phyloP scores from a whole-genome alignment of 2,113 vertebrate species.

The Syrmaticus mikado region DNA sequence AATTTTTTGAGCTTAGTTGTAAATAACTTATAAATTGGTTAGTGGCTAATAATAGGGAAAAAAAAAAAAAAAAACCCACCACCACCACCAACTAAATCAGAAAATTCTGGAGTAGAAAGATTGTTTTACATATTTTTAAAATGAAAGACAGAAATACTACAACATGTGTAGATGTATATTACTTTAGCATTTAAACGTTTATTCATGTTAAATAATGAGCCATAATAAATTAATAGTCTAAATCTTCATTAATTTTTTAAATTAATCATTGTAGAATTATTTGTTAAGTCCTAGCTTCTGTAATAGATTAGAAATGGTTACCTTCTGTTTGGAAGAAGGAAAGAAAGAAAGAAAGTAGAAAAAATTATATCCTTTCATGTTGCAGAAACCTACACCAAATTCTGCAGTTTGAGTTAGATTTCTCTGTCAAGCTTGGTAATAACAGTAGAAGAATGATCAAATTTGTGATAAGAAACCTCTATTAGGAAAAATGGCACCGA shows the following conservation, averaged over 20 bases:
- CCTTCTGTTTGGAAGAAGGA: neutral
- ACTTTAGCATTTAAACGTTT: neutral
- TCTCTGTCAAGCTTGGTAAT: neutral
- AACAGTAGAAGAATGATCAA: neutral
- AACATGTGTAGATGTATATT: neutral
- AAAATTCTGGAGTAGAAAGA: neutral
- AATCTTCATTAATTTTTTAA: neutral
- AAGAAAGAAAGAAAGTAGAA: neutral
- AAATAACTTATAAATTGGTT: neutral
- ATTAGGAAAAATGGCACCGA: neutral
- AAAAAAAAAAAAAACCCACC: neutral
- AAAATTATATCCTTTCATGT: neutral
- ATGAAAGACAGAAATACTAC: neutral
- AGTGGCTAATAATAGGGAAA: neutral
- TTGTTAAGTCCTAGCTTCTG: neutral
- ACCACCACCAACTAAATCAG: neutral
- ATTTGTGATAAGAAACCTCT: neutral
- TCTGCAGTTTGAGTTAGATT: neutral
- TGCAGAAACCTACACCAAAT: neutral
- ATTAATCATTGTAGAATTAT: neutral
- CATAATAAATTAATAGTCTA: neutral
- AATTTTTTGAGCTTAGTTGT: neutral
- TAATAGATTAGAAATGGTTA: neutral
- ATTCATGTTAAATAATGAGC: slow-evolving; percentile 5
- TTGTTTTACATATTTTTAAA: neutral